phyloP scores from a whole-genome alignment of 2,113 vertebrate species.

The Motacilla alba region DNA sequence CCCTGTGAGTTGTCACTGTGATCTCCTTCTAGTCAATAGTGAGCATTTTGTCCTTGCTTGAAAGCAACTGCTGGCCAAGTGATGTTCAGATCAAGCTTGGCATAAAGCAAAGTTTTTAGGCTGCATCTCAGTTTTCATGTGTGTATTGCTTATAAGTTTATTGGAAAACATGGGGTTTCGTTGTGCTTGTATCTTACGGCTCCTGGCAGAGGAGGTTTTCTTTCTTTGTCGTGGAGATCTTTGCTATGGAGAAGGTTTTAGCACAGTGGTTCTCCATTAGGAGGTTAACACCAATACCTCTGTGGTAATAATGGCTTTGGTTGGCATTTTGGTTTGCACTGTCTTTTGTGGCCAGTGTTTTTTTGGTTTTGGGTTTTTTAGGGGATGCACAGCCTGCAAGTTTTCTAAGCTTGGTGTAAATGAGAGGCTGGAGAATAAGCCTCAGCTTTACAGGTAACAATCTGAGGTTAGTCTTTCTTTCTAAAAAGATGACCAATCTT shows the following conservation, averaged over 20 bases:
- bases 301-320: neutral
- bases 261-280: neutral
- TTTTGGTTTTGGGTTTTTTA: neutral
- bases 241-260: neutral
- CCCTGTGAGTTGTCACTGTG: neutral
- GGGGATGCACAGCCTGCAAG: fast-evolving
- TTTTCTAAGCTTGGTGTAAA: neutral
- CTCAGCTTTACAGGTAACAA: neutral
- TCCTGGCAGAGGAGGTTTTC: neutral
- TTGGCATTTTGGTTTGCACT: neutral
- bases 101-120: neutral
- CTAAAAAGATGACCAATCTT: neutral
- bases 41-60: neutral
- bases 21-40: neutral
- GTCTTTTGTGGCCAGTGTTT: neutral
- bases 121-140: neutral
- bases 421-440: neutral
- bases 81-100: neutral
- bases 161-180: neutral
- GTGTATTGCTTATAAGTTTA: neutral
- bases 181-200: neutral
- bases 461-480: neutral
- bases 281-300: neutral
- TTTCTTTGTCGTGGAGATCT: neutral
- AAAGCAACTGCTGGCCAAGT: neutral